A percentile compares a stretch with the other conserved stretches of the same genome.
Conservation (phyloP, 2,113 vertebrate species). For the Ochotona princeps region DNA sequence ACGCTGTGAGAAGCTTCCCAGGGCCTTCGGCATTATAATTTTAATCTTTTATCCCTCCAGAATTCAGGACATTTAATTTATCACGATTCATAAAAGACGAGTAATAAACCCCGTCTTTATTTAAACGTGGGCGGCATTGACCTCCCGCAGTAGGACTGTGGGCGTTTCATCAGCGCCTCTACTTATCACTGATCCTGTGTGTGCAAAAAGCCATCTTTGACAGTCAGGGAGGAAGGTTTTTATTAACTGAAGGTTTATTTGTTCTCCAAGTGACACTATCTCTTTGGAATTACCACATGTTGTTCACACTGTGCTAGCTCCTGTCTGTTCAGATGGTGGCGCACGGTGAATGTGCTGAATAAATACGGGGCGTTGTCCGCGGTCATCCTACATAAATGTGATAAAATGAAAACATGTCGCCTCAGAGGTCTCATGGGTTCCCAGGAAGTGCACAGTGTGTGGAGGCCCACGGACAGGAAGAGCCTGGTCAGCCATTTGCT, state of each 20-base stretch:
- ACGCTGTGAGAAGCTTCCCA: conserved; percentile 54
- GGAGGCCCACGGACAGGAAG: background rate
- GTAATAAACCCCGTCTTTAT: conserved; percentile 67
- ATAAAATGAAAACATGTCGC: conserved; percentile 69
- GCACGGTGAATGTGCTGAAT: conserved; percentile 66
- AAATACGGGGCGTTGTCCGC: conserved; percentile 66
- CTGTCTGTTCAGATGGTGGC: conserved; percentile 52
- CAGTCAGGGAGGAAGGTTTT: conserved; percentile 57
- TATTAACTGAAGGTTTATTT: conserved; percentile 77
- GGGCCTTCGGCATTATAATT: conserved; percentile 54
- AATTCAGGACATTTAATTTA: conserved; percentile 64
- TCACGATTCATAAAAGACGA: conserved; percentile 45
- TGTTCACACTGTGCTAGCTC: conserved; percentile 60
- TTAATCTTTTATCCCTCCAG: conserved; percentile 65
- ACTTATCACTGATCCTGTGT: conserved; percentile 54
- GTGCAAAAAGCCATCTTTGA: conserved; percentile 63
- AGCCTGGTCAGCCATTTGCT: conserved; percentile 7
- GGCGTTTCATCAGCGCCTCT: conserved; percentile 19
- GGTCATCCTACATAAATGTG: conserved; percentile 73
- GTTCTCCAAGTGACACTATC: conserved; percentile 75
- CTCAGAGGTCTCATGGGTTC: conserved; percentile 63
- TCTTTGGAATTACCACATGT: conserved; percentile 74
- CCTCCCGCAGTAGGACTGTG: conserved; percentile 37
- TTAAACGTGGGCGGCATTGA: conserved; percentile 35
- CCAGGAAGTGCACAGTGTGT: background rate